Percentiles rank a stretch among this genome's conserved stretches.
Conservation (phyloP, 2,888 invertebrate genomes). For the Drosophila cracens region DNA sequence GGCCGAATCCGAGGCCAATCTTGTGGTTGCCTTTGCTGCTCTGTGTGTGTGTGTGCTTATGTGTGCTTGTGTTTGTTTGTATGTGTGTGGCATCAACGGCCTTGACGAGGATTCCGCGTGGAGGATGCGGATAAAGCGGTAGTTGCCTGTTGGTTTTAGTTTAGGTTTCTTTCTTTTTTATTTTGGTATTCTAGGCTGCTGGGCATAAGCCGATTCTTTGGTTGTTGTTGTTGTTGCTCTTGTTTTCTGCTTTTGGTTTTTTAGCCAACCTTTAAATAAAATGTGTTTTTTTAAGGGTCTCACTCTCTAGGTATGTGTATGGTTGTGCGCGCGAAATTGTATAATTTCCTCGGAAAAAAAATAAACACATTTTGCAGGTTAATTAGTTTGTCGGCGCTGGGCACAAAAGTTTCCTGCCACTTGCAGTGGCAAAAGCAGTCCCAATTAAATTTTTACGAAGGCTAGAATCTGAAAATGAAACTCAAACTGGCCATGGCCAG, state of each 20-base stretch:
- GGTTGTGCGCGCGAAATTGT: conserved; percentile 66
- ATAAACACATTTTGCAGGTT: conserved; percentile 51
- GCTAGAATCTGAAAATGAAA: conserved; percentile 27
- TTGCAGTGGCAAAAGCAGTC: conserved; percentile 75
- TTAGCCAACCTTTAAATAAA: conserved; percentile 64
- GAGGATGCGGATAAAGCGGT: conserved; percentile 59
- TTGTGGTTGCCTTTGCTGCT: conserved; percentile 31
- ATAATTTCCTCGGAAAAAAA: conserved; percentile 76
- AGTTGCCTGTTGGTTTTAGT: conserved; percentile 44
- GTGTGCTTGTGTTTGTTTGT: background rate
- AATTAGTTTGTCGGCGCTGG: conserved; percentile 73
- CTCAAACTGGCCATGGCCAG: conserved; percentile 46
- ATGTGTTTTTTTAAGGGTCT: conserved; percentile 51
- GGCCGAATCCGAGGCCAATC: conserved; percentile 25
- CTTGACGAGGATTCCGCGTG: conserved; percentile 59
- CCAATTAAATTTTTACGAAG: conserved; percentile 65
- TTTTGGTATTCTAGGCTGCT: conserved; percentile 33
- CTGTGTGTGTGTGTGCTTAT: conserved; percentile 18
- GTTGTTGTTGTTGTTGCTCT: conserved; percentile 20
- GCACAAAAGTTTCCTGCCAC: conserved; percentile 74
- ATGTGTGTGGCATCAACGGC: conserved; percentile 41
- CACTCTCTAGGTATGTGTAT: conserved; percentile 15
- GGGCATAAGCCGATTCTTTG: conserved; percentile 51
- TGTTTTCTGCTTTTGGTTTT: conserved; percentile 26
- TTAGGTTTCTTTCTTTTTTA: conserved; percentile 23